Base-by-base conservation (phyloP, 1,140 invertebrate genomes). In the Drosophila baimaii region DNA sequence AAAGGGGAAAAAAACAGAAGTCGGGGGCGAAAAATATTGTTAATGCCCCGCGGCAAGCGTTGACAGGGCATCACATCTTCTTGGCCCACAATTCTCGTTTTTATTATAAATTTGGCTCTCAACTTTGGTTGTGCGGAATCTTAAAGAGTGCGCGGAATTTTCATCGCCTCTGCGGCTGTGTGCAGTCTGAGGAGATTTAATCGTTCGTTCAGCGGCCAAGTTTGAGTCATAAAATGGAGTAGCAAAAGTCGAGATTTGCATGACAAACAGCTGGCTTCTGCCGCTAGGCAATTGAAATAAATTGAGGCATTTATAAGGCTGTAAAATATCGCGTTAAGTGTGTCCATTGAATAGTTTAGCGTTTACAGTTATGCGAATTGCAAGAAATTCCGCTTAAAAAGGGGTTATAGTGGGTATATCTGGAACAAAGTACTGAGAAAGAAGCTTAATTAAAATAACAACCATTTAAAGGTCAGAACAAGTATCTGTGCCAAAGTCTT, bases 141-240 rank as follows among this genome's bases (percentile, higher is more conserved):
- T 86, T 86, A 79, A 86, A 79, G 69, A 79, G 83, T 52, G 25
- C 25, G 25, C 51, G 49, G 46, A 49, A 61, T 82, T 74, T 75
- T 82, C 52, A 57, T 57, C 25, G 21, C 27, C 31, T 6, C 52
- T 37, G 13, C 33, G 5, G 27, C 5, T 27, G 27, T 65, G 41
- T 10, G 61, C 31, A 72, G 25, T 77, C 39, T 19, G 33, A 37
- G 29, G 13, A 89, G 83, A 83, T 86, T 88, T 73, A 72, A 72
- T 72, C 66, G 27, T 10, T 70, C 51, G 21, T 17, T 19, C 41
- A 25, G 31, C 27, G 33, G 68, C 39, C 39, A 23, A 57, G 35
- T 29, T 61, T 71, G 52, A 33, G 69, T 72, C 69, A 71, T 72
- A 72, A 72, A 72, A 57, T 41, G 69, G 52, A 71, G 66, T 58